Conservation (phyloP, 2,888 invertebrate genomes). For the Aelia acuminata region DNA sequence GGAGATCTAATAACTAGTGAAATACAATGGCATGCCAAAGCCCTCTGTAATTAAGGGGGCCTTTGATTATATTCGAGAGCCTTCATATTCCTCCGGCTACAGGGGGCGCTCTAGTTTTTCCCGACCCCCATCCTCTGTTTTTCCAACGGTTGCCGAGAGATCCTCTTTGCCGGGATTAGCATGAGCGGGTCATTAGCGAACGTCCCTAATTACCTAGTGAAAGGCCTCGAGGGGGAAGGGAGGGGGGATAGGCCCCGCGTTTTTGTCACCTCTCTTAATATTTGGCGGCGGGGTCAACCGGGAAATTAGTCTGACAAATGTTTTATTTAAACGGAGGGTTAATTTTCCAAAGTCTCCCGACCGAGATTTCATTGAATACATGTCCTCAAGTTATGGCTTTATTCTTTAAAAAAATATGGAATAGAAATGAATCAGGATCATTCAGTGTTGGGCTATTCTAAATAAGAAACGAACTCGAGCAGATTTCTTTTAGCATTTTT, state of each 20-base stretch:
- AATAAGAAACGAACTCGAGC: too few relatives aligned
- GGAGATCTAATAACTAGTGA: neutral
- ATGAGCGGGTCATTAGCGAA: conserved; percentile 36
- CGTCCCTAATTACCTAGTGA: conserved; percentile 29
- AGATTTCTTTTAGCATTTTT: too few relatives aligned
- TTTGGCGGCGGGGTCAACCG: conserved; percentile 15
- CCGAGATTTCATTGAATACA: neutral
- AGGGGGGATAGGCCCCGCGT: too few relatives aligned
- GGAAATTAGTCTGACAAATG: conserved; percentile 25
- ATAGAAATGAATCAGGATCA: too few relatives aligned
- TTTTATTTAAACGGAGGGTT: neutral
- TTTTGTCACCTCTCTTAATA: conserved; percentile 41
- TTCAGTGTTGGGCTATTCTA: too few relatives aligned
- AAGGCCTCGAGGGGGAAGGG: neutral
- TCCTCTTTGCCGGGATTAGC: conserved; percentile 31
- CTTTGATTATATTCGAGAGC: conserved; percentile 24
- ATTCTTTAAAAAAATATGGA: too few relatives aligned
- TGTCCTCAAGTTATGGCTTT: too few relatives aligned
- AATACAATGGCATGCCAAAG: neutral
- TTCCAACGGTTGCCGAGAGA: neutral
- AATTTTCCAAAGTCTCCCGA: neutral
- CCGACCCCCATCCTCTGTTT: conserved; percentile 10
- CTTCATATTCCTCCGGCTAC: conserved; percentile 6
- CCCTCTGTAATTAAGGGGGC: neutral
- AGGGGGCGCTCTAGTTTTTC: neutral